phyloP scores from a whole-genome alignment of 2,888 invertebrate genomes.

The Drosophila paucipuncta region DNA sequence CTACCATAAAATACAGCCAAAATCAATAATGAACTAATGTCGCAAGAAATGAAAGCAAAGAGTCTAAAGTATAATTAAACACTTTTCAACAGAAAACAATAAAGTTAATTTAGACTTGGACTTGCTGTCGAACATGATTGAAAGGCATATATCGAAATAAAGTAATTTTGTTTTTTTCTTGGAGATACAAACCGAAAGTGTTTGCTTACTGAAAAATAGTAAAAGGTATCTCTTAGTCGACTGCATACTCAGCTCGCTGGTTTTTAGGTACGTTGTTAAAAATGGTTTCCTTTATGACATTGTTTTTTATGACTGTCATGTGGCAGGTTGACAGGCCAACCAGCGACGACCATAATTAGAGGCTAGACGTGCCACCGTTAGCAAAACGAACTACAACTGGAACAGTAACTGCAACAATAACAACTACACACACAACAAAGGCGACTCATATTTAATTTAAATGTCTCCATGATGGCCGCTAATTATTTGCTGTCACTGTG shows the following conservation, averaged over 20 bases:
- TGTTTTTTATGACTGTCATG: conserved; percentile 75
- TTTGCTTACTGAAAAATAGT: neutral
- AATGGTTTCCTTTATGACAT: conserved; percentile 75
- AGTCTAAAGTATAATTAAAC: neutral
- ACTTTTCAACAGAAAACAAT: neutral
- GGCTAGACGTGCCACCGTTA: conserved; percentile 51
- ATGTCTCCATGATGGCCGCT: conserved; percentile 64
- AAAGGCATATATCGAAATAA: neutral
- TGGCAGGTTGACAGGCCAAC: conserved; percentile 58
- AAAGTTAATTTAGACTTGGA: neutral
- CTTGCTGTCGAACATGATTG: neutral
- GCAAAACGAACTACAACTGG: conserved; percentile 19
- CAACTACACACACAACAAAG: conserved; percentile 25
- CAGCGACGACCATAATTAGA: conserved; percentile 65
- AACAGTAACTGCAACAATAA: conserved; percentile 12
- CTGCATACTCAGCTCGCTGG: neutral
- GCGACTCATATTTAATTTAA: conserved; percentile 72
- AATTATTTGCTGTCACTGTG: conserved; percentile 71
- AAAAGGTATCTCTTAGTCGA: conserved; percentile 1
- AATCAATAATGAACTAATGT: too few relatives aligned
- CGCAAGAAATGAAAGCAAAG: neutral
- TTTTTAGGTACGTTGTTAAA: conserved; percentile 40
- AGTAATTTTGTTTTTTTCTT: neutral
- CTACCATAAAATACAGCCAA: neutral
- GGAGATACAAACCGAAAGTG: neutral